Conservation (phyloP, 2,797 vertebrate genomes). For the Coreius guichenoti region DNA sequence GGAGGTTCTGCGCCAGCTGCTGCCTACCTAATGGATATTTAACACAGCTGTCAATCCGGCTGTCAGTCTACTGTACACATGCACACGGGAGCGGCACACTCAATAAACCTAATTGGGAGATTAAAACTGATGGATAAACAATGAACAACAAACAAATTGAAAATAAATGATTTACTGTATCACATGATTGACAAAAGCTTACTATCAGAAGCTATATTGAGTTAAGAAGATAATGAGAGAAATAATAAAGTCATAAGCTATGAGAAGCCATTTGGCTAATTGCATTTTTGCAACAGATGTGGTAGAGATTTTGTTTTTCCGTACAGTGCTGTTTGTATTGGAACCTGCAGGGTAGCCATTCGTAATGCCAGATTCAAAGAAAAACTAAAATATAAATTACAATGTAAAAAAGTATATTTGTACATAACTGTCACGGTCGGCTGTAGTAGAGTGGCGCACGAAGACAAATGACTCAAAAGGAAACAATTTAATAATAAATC, state of each 20-base stretch:
- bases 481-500: too few relatives aligned
- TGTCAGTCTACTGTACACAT: constrained; percentile 34
- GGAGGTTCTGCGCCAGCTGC: constrained; percentile 38
- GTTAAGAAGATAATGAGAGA: background rate
- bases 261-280: background rate
- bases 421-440: background rate
- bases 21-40: constrained; percentile 40
- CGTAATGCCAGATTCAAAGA: background rate
- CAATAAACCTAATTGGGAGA: constrained; percentile 3
- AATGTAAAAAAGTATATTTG: background rate
- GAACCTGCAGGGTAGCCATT: background rate
- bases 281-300: background rate
- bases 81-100: background rate
- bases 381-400: background rate
- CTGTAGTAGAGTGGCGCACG: too few relatives aligned
- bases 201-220: background rate
- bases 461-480: too few relatives aligned
- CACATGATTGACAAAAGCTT: constrained; percentile 12
- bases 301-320: background rate
- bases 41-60: constrained; percentile 49
- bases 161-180: background rate
- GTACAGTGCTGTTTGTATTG: background rate
- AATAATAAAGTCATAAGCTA: background rate
- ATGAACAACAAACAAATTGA: constrained; percentile 4
- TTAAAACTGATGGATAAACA: constrained; percentile 25